These are phyloP conservation scores for Ametastegia equiseti DNA, from an alignment of 2,888 invertebrate genomes.

Conservation along the genomic window DNA sequence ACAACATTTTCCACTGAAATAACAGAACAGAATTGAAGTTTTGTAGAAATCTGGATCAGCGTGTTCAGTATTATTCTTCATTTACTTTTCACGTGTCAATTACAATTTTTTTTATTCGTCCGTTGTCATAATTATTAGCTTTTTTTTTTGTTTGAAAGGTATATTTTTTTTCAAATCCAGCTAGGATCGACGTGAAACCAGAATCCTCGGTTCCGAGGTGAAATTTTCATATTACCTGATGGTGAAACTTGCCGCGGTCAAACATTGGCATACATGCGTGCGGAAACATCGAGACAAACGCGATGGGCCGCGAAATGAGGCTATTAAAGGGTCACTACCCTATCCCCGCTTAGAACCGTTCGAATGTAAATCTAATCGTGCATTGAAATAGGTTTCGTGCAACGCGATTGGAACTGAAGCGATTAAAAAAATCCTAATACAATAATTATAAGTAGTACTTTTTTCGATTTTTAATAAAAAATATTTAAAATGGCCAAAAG, in stretches of 20 bases:
- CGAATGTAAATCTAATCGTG: constrained; percentile 58
- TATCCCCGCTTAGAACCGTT: constrained; percentile 54
- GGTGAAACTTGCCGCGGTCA: constrained; percentile 11
- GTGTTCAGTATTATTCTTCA: not conserved
- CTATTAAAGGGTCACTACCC: constrained; percentile 64
- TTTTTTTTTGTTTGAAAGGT: not conserved
- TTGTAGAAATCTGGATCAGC: not conserved
- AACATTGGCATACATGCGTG: constrained; percentile 6
- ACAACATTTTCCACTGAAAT: no score
- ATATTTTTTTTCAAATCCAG: no score
- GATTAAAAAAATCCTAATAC: constrained; percentile 3
- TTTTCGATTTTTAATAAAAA: not conserved
- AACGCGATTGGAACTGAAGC: not conserved
- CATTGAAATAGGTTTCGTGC: constrained; percentile 55
- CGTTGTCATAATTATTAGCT: no score
- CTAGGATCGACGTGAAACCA: not conserved
- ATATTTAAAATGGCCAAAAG: not conserved
- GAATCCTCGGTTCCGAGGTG: not conserved
- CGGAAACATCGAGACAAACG: constrained; percentile 53
- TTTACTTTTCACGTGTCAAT: not conserved
- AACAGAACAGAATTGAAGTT: not conserved
- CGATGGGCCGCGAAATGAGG: constrained; percentile 68
- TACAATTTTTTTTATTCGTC: not conserved
- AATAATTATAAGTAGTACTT: not conserved
- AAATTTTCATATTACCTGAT: constrained; percentile 32